These are phyloP conservation scores for Morus bassanus DNA, from an alignment of 2,797 vertebrate species.

Conservation along the genomic window DNA sequence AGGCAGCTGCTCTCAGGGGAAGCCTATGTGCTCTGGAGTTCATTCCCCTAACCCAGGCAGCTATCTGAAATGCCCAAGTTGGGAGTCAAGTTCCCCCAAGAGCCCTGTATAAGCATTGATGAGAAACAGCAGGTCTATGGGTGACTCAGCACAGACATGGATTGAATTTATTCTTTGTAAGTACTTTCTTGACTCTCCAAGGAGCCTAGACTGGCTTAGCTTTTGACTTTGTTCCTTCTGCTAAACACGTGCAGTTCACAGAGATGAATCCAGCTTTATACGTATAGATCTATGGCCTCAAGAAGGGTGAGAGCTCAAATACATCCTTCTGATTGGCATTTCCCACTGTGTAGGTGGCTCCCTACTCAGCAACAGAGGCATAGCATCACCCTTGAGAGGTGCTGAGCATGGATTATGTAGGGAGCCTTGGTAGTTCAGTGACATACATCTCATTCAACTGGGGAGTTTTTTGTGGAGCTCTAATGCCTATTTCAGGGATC, in stretches of 20 bases:
- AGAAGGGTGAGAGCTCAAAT: neutral
- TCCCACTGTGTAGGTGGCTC: neutral
- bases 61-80: neutral
- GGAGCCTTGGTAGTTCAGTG: neutral
- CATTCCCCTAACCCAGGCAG: neutral
- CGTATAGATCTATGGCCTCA: neutral
- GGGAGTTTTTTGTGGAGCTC: neutral
- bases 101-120: neutral
- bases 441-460: neutral
- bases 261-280: neutral
- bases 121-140: neutral
- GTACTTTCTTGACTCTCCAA: neutral
- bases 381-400: neutral
- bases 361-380: neutral
- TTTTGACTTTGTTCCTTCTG: neutral
- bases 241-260: neutral
- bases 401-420: neutral
- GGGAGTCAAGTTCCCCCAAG: neutral
- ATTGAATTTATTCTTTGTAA: neutral
- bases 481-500: neutral
- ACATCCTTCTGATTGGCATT: neutral
- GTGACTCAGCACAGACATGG: neutral
- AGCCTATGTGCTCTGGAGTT: neutral
- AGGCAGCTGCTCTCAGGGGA: neutral
- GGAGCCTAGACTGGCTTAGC: neutral